phyloP scores from a whole-genome alignment of 2,888 invertebrate species.

The Lepidochitona cinerea region DNA sequence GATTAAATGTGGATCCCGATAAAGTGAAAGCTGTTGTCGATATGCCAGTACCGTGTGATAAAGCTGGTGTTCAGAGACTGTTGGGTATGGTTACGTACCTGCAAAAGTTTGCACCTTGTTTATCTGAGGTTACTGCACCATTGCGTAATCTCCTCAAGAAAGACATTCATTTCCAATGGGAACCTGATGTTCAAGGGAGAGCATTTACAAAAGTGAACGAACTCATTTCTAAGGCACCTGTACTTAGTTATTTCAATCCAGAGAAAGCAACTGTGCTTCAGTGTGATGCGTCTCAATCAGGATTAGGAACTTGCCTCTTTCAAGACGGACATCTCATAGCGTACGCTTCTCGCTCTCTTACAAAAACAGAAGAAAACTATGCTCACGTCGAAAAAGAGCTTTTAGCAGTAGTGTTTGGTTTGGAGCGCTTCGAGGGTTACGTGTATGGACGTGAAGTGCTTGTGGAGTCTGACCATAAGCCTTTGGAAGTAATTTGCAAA shows the following conservation, averaged over 20 bases:
- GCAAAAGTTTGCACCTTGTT: constrained; percentile 23
- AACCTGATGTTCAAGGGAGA: constrained; percentile 20
- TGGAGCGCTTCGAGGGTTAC: too few species aligned
- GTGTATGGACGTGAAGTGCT: too few species aligned
- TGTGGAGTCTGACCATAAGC: too few species aligned
- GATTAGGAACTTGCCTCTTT: too few species aligned
- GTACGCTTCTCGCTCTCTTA: too few species aligned
- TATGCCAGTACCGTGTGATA: constrained; percentile 25
- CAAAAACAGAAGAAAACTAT: too few species aligned
- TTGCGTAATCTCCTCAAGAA: constrained; percentile 18
- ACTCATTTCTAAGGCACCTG: constrained; percentile 19
- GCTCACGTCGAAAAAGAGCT: too few species aligned
- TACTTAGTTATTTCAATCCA: constrained; percentile 25
- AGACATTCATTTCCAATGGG: constrained; percentile 22
- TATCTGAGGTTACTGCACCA: constrained; percentile 27
- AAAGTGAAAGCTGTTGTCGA: constrained; percentile 25
- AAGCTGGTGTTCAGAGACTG: constrained; percentile 20
- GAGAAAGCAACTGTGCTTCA: constrained; percentile 4
- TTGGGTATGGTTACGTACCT: constrained; percentile 27
- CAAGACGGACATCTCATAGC: too few species aligned
- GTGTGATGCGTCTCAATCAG: too few species aligned
- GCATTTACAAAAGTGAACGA: constrained; percentile 15
- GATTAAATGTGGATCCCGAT: constrained; percentile 23
- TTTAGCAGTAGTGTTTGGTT: too few species aligned
- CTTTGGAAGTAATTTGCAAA: too few species aligned